Conservation (phyloP, 2,888 invertebrate genomes). For the Ligdia adustata region DNA sequence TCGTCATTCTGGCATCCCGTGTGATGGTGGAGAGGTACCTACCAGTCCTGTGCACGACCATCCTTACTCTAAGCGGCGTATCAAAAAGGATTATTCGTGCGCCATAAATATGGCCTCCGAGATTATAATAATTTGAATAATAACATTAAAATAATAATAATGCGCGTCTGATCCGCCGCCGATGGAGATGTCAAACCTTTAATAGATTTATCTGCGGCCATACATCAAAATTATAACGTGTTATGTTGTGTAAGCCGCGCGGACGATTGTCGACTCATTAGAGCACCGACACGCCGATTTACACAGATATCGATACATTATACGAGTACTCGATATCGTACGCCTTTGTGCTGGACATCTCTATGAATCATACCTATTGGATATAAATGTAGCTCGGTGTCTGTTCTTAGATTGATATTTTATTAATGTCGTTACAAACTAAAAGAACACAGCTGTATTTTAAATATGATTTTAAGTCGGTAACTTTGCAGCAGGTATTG, state of each 20-base stretch:
- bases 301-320: conserved; percentile 49
- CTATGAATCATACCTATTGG: too few relatives aligned
- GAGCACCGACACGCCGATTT: conserved; percentile 47
- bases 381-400: too few relatives aligned
- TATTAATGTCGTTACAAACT: too few relatives aligned
- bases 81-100: conserved; percentile 73
- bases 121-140: conserved; percentile 82
- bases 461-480: too few relatives aligned
- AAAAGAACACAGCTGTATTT: too few relatives aligned
- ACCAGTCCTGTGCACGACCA: conserved; percentile 20
- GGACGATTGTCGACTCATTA: conserved; percentile 66
- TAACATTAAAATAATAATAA: conserved; percentile 80
- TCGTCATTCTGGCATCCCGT: too few relatives aligned
- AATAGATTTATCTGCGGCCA: conserved; percentile 74
- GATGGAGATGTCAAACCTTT: conserved; percentile 67
- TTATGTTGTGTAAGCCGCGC: conserved; percentile 50
- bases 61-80: conserved; percentile 66
- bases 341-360: conserved; percentile 33
- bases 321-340: conserved; percentile 41
- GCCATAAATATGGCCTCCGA: conserved; percentile 76
- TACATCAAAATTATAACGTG: conserved; percentile 61
- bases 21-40: too few relatives aligned
- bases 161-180: conserved; percentile 55
- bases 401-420: too few relatives aligned
- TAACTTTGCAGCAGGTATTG: too few relatives aligned